Conservation (phyloP, 2,113 vertebrate species). For the Hirundichthys speculiger region DNA sequence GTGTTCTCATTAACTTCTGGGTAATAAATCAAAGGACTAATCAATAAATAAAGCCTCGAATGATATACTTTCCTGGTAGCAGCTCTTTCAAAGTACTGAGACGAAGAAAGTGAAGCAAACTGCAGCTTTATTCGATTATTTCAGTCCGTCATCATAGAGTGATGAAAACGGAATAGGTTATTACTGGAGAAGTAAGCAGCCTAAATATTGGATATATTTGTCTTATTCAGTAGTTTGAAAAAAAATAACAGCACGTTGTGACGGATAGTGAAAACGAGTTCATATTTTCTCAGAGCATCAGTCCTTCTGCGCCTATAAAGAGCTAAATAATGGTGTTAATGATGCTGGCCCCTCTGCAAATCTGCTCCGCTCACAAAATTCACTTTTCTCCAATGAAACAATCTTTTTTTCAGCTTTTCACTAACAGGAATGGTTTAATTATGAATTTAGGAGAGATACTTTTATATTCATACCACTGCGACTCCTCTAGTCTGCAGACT, state of each 20-base stretch:
- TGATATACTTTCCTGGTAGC: conserved; percentile 12
- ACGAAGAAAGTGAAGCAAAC: conserved; percentile 6
- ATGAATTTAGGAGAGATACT: no score
- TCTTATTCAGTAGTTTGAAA: conserved; percentile 28
- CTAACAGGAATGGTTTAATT: no score
- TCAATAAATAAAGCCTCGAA: conserved; percentile 31
- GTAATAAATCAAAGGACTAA: conserved; percentile 37
- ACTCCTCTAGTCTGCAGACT: conserved; percentile 21
- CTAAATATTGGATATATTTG: conserved; percentile 14
- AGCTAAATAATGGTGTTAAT: conserved; percentile 10
- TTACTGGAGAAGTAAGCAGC: conserved; percentile 14
- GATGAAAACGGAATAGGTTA: conserved; percentile 1
- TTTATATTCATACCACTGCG: conserved; percentile 24
- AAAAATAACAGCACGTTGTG: neutral
- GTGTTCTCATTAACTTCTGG: conserved; percentile 37
- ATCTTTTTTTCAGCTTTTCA: no score
- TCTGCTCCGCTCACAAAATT: conserved; percentile 19
- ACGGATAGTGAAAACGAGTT: conserved; percentile 1
- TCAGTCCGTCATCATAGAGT: conserved; percentile 19
- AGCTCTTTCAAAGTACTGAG: conserved; percentile 28
- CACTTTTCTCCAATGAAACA: conserved; percentile 29
- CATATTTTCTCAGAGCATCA: conserved; percentile 11
- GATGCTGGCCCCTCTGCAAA: conserved; percentile 16
- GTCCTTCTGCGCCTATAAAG: neutral
- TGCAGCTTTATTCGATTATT: conserved; percentile 21